Conservation (phyloP, 2,888 invertebrate species). For the Philhelius pedissequus region DNA sequence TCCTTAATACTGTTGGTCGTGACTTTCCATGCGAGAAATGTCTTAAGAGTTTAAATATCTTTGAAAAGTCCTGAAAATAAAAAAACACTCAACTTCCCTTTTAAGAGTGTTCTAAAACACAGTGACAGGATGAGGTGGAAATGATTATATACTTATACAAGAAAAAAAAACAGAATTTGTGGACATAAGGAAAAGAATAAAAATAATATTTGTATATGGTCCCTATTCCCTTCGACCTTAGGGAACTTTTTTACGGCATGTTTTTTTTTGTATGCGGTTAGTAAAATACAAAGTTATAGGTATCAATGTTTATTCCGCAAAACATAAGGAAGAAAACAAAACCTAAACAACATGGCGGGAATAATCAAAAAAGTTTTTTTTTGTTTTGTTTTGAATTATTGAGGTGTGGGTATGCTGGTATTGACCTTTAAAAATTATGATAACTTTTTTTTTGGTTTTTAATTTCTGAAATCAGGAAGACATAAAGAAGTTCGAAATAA, state of each 20-base stretch:
- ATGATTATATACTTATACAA: neutral
- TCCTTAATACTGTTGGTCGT: constrained; percentile 5
- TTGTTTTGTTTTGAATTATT: neutral
- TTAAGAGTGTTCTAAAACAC: neutral
- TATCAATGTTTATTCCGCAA: neutral
- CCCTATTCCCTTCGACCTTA: neutral
- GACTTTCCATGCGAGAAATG: constrained; percentile 36
- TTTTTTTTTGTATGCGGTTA: constrained; percentile 15
- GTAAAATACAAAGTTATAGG: constrained; percentile 5
- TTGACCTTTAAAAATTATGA: neutral
- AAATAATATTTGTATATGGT: constrained; percentile 16
- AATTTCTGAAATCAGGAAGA: neutral
- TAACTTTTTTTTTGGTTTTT: neutral
- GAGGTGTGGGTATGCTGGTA: neutral
- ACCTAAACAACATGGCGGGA: neutral
- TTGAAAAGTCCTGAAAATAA: constrained; percentile 24
- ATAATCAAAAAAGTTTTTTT: constrained; percentile 16
- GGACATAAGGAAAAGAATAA: neutral
- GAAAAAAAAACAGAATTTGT: neutral
- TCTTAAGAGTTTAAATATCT: constrained; percentile 38
- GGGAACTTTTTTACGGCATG: neutral
- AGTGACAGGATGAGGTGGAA: neutral
- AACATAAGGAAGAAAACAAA: neutral
- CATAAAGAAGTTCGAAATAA: neutral
- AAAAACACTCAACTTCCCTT: neutral